Evolutionary conservation across 2,113 vertebrate species (phyloP).

Genomic region (Alaudala cheleensis): DNA sequence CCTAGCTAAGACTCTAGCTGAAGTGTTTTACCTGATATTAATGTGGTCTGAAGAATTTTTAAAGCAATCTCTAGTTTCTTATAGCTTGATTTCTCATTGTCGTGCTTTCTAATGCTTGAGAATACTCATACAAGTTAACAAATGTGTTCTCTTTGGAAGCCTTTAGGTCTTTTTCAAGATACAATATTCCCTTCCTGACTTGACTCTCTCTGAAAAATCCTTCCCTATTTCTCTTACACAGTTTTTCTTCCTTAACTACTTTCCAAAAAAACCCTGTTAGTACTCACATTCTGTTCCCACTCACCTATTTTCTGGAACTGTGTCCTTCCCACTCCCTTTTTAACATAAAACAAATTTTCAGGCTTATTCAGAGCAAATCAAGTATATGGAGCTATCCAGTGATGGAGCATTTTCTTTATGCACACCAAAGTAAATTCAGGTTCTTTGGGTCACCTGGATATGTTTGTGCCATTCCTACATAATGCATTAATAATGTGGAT

Average conservation of each 20-base stretch:
- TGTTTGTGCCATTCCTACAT: neutral
- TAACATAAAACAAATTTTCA: neutral
- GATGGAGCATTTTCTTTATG: neutral
- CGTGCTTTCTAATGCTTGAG: neutral
- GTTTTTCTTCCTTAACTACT: neutral
- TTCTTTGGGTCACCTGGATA: neutral
- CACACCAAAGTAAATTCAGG: neutral
- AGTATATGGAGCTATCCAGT: neutral
- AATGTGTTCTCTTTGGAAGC: neutral
- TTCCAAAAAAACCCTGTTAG: neutral
- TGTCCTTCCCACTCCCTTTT: neutral
- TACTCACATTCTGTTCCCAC: neutral
- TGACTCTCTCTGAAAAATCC: neutral
- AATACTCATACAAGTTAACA: neutral
- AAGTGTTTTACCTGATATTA: neutral
- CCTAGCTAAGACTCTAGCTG: neutral
- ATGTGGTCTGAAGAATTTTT: neutral
- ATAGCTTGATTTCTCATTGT: neutral
- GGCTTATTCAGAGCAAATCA: neutral
- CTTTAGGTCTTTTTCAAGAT: neutral
- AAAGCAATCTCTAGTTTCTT: neutral
- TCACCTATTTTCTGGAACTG: neutral
- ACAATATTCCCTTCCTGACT: neutral
- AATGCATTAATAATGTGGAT: rapidly evolving
- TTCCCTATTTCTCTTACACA: neutral